Conservation (phyloP, 2,888 invertebrate species). For the Stenurella melanura region DNA sequence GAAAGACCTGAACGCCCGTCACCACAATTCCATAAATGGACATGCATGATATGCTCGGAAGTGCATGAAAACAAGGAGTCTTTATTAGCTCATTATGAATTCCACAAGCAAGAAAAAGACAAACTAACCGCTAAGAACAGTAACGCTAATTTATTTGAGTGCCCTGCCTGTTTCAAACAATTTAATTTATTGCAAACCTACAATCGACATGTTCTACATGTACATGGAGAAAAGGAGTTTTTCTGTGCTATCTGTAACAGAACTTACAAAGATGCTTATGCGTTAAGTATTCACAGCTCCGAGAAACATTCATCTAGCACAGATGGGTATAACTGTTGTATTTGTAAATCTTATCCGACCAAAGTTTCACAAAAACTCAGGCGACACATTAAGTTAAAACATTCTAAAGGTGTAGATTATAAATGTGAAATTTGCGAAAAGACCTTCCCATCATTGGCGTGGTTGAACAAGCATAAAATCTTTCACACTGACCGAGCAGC, state of each 20-base stretch:
- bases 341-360: slow-evolving; percentile 33
- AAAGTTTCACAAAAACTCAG: slow-evolving; percentile 41
- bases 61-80: slow-evolving; percentile 44
- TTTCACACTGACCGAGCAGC: not conserved
- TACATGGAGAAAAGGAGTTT: slow-evolving; percentile 60
- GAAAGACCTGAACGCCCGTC: not conserved
- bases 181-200: slow-evolving; percentile 12
- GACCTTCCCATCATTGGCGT: slow-evolving; percentile 63
- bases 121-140: slow-evolving; percentile 22
- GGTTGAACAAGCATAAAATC: not conserved
- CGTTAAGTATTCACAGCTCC: slow-evolving; percentile 38
- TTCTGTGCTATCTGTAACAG: slow-evolving; percentile 65
- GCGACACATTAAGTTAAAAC: slow-evolving; percentile 54
- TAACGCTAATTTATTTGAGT: slow-evolving; percentile 4
- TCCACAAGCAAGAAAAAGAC: slow-evolving; percentile 41
- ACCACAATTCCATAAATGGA: not conserved
- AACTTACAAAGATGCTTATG: slow-evolving; percentile 51
- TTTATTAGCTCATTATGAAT: slow-evolving; percentile 50
- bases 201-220: slow-evolving; percentile 11
- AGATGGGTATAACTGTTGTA: slow-evolving; percentile 12
- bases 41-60: slow-evolving; percentile 47
- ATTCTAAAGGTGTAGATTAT: slow-evolving; percentile 70
- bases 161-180: slow-evolving; percentile 35
- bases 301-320: slow-evolving; percentile 11
- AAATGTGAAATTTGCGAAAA: slow-evolving; percentile 75